phyloP scores from a whole-genome alignment of 2,797 vertebrate genomes.

The Rhinoraja longicauda region DNA sequence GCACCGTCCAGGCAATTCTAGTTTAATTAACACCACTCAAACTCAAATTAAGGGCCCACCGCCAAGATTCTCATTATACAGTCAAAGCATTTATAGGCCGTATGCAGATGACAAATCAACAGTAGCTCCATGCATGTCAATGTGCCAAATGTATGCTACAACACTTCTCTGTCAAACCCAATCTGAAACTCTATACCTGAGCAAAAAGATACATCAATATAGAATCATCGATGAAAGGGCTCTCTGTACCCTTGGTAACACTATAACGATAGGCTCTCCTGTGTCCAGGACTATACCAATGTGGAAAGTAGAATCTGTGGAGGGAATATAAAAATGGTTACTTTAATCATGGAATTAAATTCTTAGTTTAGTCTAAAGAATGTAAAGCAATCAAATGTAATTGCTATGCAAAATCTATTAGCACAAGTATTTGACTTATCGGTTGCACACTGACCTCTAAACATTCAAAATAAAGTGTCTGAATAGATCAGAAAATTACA shows the following conservation, averaged over 20 bases:
- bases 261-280: conserved; percentile 76
- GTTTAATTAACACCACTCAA: not conserved
- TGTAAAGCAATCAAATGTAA: not conserved
- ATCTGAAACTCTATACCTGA: conserved; percentile 63
- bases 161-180: not conserved
- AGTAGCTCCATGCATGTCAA: not conserved
- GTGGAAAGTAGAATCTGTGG: conserved; percentile 83
- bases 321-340: not conserved
- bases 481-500: not conserved
- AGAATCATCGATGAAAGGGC: conserved; percentile 79
- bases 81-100: not conserved
- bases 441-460: too few relatives aligned
- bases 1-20: not conserved
- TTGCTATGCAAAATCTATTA: not conserved
- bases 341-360: not conserved
- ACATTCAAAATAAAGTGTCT: not conserved
- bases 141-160: not conserved
- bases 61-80: not conserved
- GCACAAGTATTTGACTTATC: not conserved
- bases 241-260: conserved; percentile 71
- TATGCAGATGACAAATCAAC: not conserved
- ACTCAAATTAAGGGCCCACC: not conserved
- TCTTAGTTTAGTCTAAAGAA: not conserved
- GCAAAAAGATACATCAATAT: conserved; percentile 84
- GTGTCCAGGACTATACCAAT: conserved; percentile 76